Conservation (phyloP, 2,113 vertebrate species). For the Myiozetetes cayanensis region DNA sequence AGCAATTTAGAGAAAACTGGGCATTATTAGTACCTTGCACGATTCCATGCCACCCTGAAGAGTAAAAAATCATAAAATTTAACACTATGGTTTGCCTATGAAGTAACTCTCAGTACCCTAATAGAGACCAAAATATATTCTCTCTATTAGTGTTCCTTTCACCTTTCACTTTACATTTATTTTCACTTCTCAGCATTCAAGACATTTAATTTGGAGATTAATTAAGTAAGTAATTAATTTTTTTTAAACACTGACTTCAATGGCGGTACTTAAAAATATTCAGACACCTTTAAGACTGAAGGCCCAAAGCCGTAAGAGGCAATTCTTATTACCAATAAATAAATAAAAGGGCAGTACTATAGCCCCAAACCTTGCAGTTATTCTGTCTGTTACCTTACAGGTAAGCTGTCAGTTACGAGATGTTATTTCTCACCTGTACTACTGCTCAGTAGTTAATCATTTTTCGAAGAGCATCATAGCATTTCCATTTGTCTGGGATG, state of each 20-base stretch:
- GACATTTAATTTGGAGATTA: not conserved
- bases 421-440: slow-evolving; percentile 48
- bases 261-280: not conserved
- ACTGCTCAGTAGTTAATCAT: slow-evolving; percentile 94
- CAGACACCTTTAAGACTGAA: not conserved
- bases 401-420: not conserved
- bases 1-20: not conserved
- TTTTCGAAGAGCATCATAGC: slow-evolving; percentile 90
- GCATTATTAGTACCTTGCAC: not conserved
- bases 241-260: not conserved
- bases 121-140: not conserved
- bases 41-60: not conserved
- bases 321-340: not conserved
- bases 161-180: not conserved
- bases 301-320: fast-evolving
- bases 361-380: not conserved
- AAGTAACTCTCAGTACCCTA: not conserved
- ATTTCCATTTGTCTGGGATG: slow-evolving; percentile 99
- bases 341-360: not conserved
- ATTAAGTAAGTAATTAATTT: not conserved
- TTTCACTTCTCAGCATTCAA: not conserved
- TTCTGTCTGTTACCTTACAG: not conserved
- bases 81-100: not conserved
- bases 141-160: not conserved
- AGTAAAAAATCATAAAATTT: not conserved